These are phyloP conservation scores for Dolichopus griseipennis DNA, from an alignment of 2,888 invertebrate species.

Conservation along the genomic window DNA sequence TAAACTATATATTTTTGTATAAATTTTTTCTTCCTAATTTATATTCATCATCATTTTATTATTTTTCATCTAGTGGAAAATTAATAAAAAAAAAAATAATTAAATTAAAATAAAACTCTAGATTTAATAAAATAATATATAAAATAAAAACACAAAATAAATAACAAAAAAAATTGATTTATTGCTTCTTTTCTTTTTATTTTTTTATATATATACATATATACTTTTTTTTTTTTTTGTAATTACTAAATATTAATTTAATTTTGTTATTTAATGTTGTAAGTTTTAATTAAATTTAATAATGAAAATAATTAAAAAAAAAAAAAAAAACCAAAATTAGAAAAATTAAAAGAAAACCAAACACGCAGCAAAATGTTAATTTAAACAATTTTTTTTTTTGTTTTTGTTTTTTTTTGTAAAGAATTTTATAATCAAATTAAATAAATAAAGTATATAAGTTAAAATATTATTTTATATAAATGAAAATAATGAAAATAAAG, in stretches of 20 bases:
- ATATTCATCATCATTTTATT: background rate
- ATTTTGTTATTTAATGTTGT: conserved; percentile 6
- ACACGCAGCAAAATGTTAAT: too few relatives aligned
- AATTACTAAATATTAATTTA: background rate
- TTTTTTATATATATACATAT: background rate
- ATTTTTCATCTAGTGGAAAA: background rate
- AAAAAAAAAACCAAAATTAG: background rate
- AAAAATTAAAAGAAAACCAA: background rate
- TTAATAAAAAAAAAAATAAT: background rate
- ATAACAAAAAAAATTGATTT: too few relatives aligned
- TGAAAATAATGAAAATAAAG: too few relatives aligned
- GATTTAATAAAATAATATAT: background rate
- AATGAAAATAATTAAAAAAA: background rate
- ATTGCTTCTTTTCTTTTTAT: background rate
- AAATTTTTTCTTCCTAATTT: background rate
- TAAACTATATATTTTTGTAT: conserved; percentile 3
- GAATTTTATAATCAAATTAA: too few relatives aligned
- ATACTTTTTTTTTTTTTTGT: background rate
- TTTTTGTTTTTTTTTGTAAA: too few relatives aligned
- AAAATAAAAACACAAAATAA: background rate
- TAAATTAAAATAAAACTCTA: background rate
- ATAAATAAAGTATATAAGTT: too few relatives aligned
- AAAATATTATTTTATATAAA: too few relatives aligned
- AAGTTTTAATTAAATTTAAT: background rate
- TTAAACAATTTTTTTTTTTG: too few relatives aligned